Percentiles rank a stretch among this genome's conserved stretches.
These are phyloP conservation scores for Clarias gariepinus DNA, from an alignment of 2,113 vertebrate genomes.

Conservation along the genomic window DNA sequence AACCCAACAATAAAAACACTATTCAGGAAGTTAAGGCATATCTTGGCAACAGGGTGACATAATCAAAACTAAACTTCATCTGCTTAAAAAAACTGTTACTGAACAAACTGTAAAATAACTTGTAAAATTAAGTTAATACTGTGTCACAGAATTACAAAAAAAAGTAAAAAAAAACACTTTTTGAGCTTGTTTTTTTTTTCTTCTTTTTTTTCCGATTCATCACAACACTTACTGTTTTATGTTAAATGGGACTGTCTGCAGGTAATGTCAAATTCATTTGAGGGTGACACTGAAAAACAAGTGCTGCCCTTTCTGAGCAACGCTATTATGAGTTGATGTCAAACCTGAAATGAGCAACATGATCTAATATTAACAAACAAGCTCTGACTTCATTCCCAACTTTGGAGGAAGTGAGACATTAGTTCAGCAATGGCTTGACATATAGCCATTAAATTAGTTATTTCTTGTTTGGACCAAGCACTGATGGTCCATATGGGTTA, in stretches of 20 bases:
- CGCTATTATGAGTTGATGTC: not conserved
- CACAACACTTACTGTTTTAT: too few species aligned
- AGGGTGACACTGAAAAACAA: not conserved
- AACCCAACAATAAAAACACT: conserved; percentile 7
- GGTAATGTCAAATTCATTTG: not conserved
- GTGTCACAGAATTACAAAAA: too few species aligned
- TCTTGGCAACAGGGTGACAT: not conserved
- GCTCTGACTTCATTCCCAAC: not conserved
- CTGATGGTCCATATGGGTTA: not conserved
- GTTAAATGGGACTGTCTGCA: too few species aligned
- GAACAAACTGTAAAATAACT: too few species aligned
- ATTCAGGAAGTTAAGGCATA: not conserved
- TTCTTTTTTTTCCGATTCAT: not conserved
- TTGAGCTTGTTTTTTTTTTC: too few species aligned
- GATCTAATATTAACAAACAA: not conserved
- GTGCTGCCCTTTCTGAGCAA: not conserved
- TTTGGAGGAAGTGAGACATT: not conserved
- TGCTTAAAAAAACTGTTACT: too few species aligned
- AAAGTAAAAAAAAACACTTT: too few species aligned
- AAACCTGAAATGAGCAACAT: not conserved
- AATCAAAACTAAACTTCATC: not conserved
- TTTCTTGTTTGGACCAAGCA: not conserved
- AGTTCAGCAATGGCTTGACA: not conserved
- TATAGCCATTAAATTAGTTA: not conserved
- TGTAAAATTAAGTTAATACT: too few species aligned